Base-by-base conservation (phyloP, 2,888 invertebrate species). In the Monochamus alternatus region DNA sequence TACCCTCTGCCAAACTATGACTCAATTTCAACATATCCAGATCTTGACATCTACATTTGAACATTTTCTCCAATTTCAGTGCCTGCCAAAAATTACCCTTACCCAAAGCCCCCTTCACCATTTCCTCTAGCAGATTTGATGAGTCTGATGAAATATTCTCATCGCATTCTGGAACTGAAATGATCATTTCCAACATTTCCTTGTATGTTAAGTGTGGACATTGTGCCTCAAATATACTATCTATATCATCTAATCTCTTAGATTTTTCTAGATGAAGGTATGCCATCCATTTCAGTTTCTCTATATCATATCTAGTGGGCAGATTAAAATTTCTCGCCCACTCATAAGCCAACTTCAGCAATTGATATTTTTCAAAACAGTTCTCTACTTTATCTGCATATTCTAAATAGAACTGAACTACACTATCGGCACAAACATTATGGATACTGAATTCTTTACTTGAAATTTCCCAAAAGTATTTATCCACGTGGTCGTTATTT, bases 321-420 rank as follows among this genome's bases (percentile, higher is more conserved):
- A 87, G 81, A 9, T 87, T 81, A 75, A 84, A 81, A 32, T 83
- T 80, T 52, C 76, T 81, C 2, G 88, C 84, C 89, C 89, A 89
- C n/a, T 85, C 81, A 43, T 86, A 84, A 0, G 88, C 86, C 63
- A 87, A 75, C 77, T 86, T 87, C 43, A 87, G 78, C 44, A 88
- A 80, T 47, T 91, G 90, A 85, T 93, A 93, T 80, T 91, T 92
- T 74, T 88, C 88, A 3, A 83, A 74, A 5, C 83, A 77, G 31
- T 90, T 88, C 0, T 84, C 84, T 44, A 93, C 90, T 77, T 90
- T 90, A 3, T 90, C 89, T 0, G 91, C 91, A 76, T 91, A 90
- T 71, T 91, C 89, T 0, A 92, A 88, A 58, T 93, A 91, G 85
- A 95, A 95, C 78, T 92, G 89, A 0, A 93, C 92, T 0, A 94